Evolutionary conservation across 2,888 invertebrate species (phyloP).

Genomic region (Polietes domitor): DNA sequence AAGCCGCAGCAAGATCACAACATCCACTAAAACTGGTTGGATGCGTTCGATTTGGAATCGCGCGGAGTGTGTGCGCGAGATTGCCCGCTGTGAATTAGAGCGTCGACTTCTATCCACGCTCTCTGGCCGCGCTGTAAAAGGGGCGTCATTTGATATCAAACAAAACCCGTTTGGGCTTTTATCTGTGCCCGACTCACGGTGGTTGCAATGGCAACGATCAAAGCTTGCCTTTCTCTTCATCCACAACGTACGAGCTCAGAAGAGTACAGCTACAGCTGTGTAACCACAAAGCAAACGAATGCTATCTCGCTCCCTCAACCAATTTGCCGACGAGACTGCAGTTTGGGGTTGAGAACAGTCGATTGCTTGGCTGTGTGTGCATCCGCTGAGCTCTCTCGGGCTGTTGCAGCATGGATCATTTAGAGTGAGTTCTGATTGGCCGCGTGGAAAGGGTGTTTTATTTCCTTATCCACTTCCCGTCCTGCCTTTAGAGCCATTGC

Average conservation of each 20-base stretch:
- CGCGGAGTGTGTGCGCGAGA: conserved; percentile 49
- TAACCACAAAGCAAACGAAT: neutral
- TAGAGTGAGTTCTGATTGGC: conserved; percentile 54
- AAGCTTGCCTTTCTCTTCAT: conserved; percentile 62
- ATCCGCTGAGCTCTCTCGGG: neutral
- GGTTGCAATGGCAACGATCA: conserved; percentile 78
- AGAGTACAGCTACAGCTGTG: conserved; percentile 35
- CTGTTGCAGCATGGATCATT: conserved; percentile 47
- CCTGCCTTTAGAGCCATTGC: neutral
- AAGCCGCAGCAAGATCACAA: conserved; percentile 69
- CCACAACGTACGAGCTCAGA: neutral
- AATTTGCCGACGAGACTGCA: neutral
- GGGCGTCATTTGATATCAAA: conserved; percentile 62
- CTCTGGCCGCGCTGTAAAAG: conserved; percentile 20
- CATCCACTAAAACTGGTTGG: conserved; percentile 73
- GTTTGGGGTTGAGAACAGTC: conserved; percentile 18
- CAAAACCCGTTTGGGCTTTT: conserved; percentile 52
- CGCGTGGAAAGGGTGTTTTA: conserved; percentile 54
- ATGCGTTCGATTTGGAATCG: conserved; percentile 50
- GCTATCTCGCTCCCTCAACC: neutral
- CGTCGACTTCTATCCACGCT: neutral
- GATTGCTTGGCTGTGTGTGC: too few species aligned
- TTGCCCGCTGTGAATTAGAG: conserved; percentile 54
- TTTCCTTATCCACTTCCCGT: conserved; percentile 58
- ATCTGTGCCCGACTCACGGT: conserved; percentile 17